Conservation (phyloP, 2,113 vertebrate genomes). For the Ceyx melanurus region DNA sequence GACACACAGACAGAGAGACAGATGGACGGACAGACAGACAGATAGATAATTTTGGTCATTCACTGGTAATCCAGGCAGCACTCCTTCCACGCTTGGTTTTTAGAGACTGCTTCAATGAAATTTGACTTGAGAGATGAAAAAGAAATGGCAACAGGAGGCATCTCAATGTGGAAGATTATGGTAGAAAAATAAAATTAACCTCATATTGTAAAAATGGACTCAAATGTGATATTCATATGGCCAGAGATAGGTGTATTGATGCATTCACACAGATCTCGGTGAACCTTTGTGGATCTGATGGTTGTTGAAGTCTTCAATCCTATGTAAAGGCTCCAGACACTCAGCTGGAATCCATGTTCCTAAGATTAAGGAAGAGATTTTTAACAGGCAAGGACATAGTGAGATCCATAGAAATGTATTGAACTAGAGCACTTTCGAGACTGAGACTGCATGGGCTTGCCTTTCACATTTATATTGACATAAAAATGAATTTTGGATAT, state of each 20-base stretch:
- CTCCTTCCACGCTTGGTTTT: neutral
- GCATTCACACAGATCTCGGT: neutral
- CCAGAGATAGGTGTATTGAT: neutral
- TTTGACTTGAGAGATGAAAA: neutral
- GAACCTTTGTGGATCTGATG: neutral
- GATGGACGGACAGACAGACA: neutral
- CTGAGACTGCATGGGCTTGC: neutral
- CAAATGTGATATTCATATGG: neutral
- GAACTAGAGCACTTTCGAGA: neutral
- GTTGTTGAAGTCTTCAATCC: neutral
- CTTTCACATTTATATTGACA: neutral
- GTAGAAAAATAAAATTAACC: neutral
- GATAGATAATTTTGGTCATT: neutral
- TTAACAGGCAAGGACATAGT: neutral
- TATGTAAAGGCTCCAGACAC: neutral
- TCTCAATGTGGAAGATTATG: neutral
- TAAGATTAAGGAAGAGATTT: neutral
- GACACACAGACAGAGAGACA: no score
- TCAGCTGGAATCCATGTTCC: neutral
- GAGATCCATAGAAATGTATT: neutral
- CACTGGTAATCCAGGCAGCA: neutral
- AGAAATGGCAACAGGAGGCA: neutral
- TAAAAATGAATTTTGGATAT: neutral
- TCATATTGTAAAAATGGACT: neutral
- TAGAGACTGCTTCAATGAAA: neutral